Percentiles rank a stretch among this genome's conserved stretches.
Evolutionary conservation across 1,140 invertebrate species (phyloP).

Genomic region (Tetragonula clypearis): DNA sequence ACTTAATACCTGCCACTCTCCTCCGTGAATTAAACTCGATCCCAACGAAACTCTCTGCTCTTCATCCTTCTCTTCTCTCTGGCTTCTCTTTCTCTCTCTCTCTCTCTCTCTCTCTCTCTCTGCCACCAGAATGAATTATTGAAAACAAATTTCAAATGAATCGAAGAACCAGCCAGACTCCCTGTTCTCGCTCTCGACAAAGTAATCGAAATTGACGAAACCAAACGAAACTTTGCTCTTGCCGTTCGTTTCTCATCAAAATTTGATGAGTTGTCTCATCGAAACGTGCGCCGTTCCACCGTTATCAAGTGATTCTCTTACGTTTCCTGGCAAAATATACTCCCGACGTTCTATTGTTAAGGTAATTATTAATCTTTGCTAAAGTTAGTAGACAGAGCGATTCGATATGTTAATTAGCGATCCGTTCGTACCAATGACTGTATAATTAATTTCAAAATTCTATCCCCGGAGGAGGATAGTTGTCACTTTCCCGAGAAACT

Average conservation of each 20-base stretch:
- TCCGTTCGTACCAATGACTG: not conserved
- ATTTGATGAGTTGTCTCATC: not conserved
- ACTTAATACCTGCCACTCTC: conserved; percentile 38
- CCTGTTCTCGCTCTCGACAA: not conserved
- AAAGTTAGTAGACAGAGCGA: not conserved
- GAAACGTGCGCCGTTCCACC: too few relatives aligned
- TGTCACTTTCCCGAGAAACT: not conserved
- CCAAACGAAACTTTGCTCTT: not conserved
- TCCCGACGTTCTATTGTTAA: not conserved
- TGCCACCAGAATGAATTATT: conserved; percentile 17
- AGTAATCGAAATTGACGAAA: conserved; percentile 8
- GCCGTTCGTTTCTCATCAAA: not conserved
- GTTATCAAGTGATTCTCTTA: not conserved
- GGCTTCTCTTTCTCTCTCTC: not conserved
- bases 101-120: conserved; percentile 14
- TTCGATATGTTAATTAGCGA: not conserved
- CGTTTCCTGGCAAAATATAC: not conserved
- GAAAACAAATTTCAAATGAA: conserved; percentile 40
- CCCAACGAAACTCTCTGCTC: conserved; percentile 18
- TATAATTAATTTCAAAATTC: conserved; percentile 7
- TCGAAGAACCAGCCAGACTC: not conserved
- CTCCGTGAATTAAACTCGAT: conserved; percentile 34
- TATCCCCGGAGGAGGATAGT: not conserved
- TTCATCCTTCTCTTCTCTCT: not conserved
- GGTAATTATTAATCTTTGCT: not conserved